phyloP scores from a whole-genome alignment of 2,888 invertebrate species.

The Agrilus cyanescens region DNA sequence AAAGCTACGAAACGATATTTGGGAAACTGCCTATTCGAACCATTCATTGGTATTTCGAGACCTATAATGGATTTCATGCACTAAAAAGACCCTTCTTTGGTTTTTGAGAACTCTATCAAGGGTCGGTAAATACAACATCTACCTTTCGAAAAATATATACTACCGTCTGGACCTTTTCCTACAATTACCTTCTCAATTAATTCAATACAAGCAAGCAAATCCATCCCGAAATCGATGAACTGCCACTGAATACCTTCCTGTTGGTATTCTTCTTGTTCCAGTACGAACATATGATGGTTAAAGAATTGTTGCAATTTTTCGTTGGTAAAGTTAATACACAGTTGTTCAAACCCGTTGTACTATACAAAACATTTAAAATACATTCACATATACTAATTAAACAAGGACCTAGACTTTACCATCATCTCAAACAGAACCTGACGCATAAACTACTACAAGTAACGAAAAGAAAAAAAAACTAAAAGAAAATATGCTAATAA shows the following conservation, averaged over 20 bases:
- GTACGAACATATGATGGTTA: slow-evolving; percentile 97
- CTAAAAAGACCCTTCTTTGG: no score
- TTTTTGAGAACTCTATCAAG: no score
- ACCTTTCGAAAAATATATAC: no score
- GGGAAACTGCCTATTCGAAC: no score
- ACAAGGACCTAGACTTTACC: not conserved
- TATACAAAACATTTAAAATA: slow-evolving; percentile 34
- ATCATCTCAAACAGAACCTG: not conserved
- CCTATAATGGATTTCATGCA: no score
- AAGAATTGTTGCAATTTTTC: slow-evolving; percentile 97
- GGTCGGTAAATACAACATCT: no score
- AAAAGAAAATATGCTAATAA: not conserved
- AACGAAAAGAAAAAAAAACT: slow-evolving; percentile 2
- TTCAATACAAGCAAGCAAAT: slow-evolving; percentile 90
- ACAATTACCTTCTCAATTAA: slow-evolving; percentile 82
- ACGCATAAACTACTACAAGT: slow-evolving; percentile 4
- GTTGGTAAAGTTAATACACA: slow-evolving; percentile 98
- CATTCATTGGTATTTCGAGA: no score
- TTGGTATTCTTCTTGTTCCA: slow-evolving; percentile 95
- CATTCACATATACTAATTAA: not conserved
- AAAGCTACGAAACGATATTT: no score
- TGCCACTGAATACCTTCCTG: slow-evolving; percentile 89
- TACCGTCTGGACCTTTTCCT: not conserved
- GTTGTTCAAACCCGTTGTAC: slow-evolving; percentile 95
- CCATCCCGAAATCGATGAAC: slow-evolving; percentile 97